Evolutionary conservation across 2,888 invertebrate species (phyloP).

Genomic region (Stenchaetothrips biformis): DNA sequence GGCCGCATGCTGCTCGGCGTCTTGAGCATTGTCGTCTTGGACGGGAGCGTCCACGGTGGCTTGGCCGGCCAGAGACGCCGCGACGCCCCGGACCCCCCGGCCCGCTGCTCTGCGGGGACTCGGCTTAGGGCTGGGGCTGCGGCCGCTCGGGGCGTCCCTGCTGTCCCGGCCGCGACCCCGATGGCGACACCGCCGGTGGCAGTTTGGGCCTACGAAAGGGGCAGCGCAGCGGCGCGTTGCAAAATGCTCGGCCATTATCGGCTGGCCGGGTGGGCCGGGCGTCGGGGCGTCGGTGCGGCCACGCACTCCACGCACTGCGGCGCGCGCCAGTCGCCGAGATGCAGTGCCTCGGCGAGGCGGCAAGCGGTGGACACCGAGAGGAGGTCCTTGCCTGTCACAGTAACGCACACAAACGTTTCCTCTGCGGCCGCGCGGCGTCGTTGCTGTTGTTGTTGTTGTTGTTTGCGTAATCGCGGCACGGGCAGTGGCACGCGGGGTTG

Average conservation of each 20-base stretch:
- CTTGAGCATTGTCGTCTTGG: too few relatives aligned
- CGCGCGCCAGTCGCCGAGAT: background rate
- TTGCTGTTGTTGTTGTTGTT: too few relatives aligned
- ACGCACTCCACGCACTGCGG: background rate
- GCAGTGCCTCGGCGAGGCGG: background rate
- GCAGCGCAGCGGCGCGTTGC: too few relatives aligned
- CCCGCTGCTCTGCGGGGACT: background rate
- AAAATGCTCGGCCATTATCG: too few relatives aligned
- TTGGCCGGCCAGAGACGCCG: background rate
- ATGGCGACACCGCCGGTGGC: background rate
- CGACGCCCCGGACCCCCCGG: background rate
- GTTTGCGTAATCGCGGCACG: background rate
- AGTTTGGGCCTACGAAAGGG: background rate
- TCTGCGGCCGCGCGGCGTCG: background rate
- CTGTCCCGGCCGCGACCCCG: background rate
- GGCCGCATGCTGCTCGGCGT: background rate
- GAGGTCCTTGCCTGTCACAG: background rate
- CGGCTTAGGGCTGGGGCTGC: background rate
- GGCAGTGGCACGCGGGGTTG: conserved; percentile 15
- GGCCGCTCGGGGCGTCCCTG: background rate
- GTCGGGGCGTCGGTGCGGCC: too few relatives aligned
- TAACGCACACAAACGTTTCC: conserved; percentile 23
- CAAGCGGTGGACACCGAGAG: background rate
- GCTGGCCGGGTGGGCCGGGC: background rate
- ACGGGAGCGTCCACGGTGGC: too few relatives aligned